Base-by-base conservation (phyloP, 2,797 vertebrate genomes). In the Myoxocephalus aenaeus region DNA sequence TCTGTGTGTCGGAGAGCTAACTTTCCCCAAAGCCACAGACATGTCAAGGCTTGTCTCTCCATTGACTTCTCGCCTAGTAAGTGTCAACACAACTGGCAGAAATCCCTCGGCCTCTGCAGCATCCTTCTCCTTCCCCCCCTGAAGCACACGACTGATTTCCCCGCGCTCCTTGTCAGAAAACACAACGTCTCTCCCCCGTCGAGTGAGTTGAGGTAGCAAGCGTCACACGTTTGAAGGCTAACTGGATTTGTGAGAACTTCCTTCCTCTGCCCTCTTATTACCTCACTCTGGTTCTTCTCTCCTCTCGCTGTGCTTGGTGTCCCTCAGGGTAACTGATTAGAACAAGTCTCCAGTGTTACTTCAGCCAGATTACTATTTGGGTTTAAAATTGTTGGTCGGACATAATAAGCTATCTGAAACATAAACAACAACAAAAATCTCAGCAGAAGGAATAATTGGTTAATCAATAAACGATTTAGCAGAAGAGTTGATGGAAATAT, bases 31-130 rank as follows among this genome's bases (percentile, higher is more conserved):
- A 90, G 89, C 80, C 80, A 69, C 66, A 77, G 75, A 85, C 82
- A 66, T 81, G 79, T 89, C 82, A 85, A 79, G 83, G 66, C 77
- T 70, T 51, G 75, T 86, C 80, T 86, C 73, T 85, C 73, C 70
- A 34, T 79, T 72, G 78, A 87, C 86, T 87, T 89, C 75, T 84
- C 71, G 29, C 86, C 86, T 70, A 75, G 69, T 46, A 78, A 86
- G 84, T 86, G 87, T 92, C 91, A 84, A 84, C 87, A 83, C 67
- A 85, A 73, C 81, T 82, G 77, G 77, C 85, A 86, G 75, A 81
- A 83, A 84, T 85, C 83, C 77, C 65, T 79, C 20, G 17, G 73
- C 65, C 32, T 32, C 32, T 2, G 32, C 32, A 32, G 3, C 32
- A 32, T 32, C 73, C 20, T 48, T 70, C 71, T 48, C 27, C 18